Evolutionary conservation across 2,888 invertebrate species (phyloP).

Genomic region (Darwinula stevensoni): DNA sequence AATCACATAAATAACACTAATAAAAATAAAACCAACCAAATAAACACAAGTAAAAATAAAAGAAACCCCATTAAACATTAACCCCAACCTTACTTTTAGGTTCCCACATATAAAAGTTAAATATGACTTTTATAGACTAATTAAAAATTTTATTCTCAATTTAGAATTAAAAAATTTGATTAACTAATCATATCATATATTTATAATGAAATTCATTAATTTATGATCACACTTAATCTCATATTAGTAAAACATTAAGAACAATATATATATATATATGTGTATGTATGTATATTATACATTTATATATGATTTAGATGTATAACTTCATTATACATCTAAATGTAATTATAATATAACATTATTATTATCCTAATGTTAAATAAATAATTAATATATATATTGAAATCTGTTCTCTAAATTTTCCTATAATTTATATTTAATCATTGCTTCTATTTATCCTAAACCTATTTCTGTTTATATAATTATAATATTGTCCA

Average conservation of each 20-base stretch:
- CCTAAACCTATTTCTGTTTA: constrained; percentile 13
- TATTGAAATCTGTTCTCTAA: constrained; percentile 1
- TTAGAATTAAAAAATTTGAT: constrained; percentile 17
- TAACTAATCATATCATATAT: constrained; percentile 25
- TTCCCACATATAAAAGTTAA: constrained; percentile 2
- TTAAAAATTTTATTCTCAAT: constrained; percentile 5
- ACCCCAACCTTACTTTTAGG: constrained; percentile 2
- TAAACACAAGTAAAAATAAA: constrained; percentile 2
- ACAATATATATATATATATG: constrained; percentile 8
- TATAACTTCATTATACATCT: constrained; percentile 7
- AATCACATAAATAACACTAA: constrained; percentile 2
- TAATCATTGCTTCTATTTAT: constrained; percentile 8
- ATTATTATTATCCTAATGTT: constrained; percentile 7
- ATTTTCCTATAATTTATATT: constrained; percentile 3
- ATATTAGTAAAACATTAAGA: constrained; percentile 18
- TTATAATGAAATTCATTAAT: constrained; percentile 20
- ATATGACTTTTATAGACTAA: constrained; percentile 2
- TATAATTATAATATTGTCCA: constrained; percentile 3
- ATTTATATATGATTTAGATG: constrained; percentile 7
- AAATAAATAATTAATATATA: constrained; percentile 10
- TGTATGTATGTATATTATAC: constrained; percentile 8
- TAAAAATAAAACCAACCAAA: constrained; percentile 2
- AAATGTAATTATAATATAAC: constrained; percentile 7
- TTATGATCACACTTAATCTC: constrained; percentile 22
- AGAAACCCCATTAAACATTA: constrained; percentile 2